Percentiles rank a stretch among this genome's conserved stretches.
Conservation (phyloP, 1,140 invertebrate genomes). For the Scaptomyza montana region DNA sequence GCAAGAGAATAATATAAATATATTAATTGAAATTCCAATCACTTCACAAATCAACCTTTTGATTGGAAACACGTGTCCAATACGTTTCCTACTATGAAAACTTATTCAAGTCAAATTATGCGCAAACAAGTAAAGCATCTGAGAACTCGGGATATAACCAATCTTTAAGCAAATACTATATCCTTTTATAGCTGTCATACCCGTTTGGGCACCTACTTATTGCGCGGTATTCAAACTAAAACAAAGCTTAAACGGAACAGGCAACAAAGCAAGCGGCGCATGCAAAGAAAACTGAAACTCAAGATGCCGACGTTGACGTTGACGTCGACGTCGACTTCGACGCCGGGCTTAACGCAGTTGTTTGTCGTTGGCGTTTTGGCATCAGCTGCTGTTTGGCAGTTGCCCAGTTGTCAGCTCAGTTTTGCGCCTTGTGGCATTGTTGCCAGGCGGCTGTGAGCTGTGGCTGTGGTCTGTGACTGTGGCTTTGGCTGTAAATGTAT, state of each 20-base stretch:
- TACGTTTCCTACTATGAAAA: neutral
- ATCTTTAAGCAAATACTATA: too few relatives aligned
- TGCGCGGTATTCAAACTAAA: conserved; percentile 7
- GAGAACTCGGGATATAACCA: too few relatives aligned
- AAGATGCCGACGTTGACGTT: conserved; percentile 23
- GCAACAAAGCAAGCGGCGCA: conserved; percentile 10
- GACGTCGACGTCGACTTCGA: conserved; percentile 41
- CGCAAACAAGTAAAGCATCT: too few relatives aligned
- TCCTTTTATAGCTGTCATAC: neutral
- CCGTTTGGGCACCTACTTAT: neutral
- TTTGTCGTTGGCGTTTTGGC: conserved; percentile 24
- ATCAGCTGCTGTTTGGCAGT: conserved; percentile 43
- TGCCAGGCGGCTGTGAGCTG: conserved; percentile 44
- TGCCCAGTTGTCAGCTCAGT: conserved; percentile 39
- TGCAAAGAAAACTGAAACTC: conserved; percentile 23
- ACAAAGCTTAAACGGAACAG: conserved; percentile 1
- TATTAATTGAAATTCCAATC: conserved; percentile 1
- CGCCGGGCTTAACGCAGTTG: conserved; percentile 16
- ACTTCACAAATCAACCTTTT: neutral
- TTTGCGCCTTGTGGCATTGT: conserved; percentile 51
- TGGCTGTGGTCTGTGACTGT: too few relatives aligned
- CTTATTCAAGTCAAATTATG: too few relatives aligned
- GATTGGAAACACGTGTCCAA: neutral
- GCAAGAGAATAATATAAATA: neutral
- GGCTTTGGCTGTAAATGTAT: neutral